These are phyloP conservation scores for Lamellibrachia luymesi DNA, from an alignment of 1,140 invertebrate genomes.

Conservation along the genomic window DNA sequence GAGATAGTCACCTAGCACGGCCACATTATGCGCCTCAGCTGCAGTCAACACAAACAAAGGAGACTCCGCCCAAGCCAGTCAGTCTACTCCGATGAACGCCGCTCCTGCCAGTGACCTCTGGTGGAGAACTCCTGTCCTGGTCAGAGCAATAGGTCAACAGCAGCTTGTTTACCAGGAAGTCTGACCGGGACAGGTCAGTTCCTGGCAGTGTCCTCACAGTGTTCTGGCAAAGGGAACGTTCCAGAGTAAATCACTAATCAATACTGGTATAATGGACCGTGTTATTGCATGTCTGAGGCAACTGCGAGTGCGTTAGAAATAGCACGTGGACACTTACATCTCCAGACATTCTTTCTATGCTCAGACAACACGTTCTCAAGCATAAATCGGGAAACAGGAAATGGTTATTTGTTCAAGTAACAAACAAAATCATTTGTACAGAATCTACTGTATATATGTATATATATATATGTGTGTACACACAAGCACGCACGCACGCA, in stretches of 20 bases:
- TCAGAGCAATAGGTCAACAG: neutral
- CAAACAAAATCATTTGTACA: too few species aligned
- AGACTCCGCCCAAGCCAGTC: too few species aligned
- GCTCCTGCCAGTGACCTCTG: neutral
- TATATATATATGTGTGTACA: too few species aligned
- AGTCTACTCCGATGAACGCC: too few species aligned
- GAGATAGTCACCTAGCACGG: neutral
- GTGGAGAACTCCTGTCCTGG: neutral
- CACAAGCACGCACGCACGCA: too few species aligned
- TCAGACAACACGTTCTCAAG: too few species aligned
- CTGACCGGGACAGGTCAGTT: neutral
- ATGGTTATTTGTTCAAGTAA: too few species aligned
- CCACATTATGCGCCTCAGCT: neutral
- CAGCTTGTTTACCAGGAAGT: neutral
- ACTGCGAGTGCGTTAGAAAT: too few species aligned
- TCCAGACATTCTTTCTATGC: too few species aligned
- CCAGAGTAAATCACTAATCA: neutral
- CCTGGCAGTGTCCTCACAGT: neutral
- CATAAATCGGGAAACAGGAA: too few species aligned
- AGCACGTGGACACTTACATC: too few species aligned
- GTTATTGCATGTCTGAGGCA: neutral
- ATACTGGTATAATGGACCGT: neutral
- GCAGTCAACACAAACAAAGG: neutral
- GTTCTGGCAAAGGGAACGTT: neutral
- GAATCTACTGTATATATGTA: too few species aligned